A percentile compares a stretch with the other conserved stretches of the same genome.
These are phyloP conservation scores for Nycticorax nycticorax DNA, from an alignment of 2,113 vertebrate species.

Conservation along the genomic window DNA sequence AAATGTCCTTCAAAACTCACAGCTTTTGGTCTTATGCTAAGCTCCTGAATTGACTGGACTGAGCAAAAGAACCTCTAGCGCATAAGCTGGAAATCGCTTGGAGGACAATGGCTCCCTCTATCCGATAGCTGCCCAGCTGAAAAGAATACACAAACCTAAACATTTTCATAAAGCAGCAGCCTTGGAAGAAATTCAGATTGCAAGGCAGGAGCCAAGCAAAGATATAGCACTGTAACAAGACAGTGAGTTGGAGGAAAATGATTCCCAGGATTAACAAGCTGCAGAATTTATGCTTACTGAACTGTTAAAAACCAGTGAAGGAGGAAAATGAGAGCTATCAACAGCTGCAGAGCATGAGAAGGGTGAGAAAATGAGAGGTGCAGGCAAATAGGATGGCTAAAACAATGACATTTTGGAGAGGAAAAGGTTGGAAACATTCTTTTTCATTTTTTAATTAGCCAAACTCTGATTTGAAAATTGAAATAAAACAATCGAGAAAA, in stretches of 20 bases:
- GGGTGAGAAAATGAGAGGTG: background rate
- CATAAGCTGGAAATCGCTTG: background rate
- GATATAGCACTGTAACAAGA: background rate
- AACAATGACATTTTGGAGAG: background rate
- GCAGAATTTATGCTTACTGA: slow-evolving; percentile 19
- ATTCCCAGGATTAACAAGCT: slow-evolving; percentile 35
- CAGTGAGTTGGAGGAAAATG: background rate
- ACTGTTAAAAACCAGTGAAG: slow-evolving; percentile 28
- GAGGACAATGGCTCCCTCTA: background rate
- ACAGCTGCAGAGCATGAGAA: slow-evolving; percentile 1
- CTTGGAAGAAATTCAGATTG: background rate
- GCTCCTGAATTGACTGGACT: background rate
- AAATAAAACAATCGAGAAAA: background rate
- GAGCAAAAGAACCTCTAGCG: background rate
- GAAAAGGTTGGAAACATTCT: background rate
- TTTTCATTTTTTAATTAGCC: background rate
- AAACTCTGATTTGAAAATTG: background rate
- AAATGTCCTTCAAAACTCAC: slow-evolving; percentile 6
- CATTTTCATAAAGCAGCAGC: background rate
- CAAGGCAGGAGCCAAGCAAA: background rate
- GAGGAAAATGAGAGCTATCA: slow-evolving; percentile 16
- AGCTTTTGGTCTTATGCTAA: background rate
- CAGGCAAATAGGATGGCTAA: background rate
- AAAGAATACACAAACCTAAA: background rate
- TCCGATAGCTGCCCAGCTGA: background rate